A percentile compares a stretch with the other conserved stretches of the same genome.
Evolutionary conservation across 2,797 vertebrate species (phyloP).

Genomic region (Petrocephalus sullivani): DNA sequence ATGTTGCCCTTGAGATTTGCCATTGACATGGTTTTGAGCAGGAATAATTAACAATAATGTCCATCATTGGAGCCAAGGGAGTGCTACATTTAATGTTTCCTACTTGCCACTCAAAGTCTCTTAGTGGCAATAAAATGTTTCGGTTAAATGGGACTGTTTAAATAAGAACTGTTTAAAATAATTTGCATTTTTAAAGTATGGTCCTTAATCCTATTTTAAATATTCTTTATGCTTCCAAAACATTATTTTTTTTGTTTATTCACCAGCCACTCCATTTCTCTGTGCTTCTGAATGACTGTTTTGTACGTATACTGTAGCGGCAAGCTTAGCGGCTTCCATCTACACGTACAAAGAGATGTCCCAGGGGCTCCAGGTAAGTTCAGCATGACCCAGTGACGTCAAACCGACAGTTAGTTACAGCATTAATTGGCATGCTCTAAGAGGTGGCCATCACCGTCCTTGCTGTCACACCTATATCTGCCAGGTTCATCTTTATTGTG

Average conservation of each 20-base stretch:
- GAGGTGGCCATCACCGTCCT: neutral
- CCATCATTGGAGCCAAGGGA: neutral
- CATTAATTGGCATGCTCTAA: neutral
- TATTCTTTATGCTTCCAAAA: neutral
- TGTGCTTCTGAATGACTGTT: neutral
- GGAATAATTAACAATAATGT: neutral
- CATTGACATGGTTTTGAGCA: neutral
- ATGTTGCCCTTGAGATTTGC: neutral
- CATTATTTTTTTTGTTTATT: neutral
- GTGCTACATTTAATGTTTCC: neutral
- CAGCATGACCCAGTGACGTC: neutral
- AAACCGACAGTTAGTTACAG: neutral
- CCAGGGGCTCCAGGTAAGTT: neutral
- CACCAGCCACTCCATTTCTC: neutral
- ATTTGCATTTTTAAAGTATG: neutral
- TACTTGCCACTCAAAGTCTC: neutral
- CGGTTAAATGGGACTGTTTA: neutral
- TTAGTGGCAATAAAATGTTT: neutral
- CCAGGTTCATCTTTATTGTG: neutral
- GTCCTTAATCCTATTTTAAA: neutral
- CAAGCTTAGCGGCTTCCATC: neutral
- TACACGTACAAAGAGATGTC: neutral
- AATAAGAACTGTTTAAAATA: neutral
- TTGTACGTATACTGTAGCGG: neutral
- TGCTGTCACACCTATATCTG: neutral